Evolutionary conservation across 2,888 invertebrate species (phyloP), one percentile per base, ranked within the genome.

Genomic region (Cyclophora albipunctata): DNA sequence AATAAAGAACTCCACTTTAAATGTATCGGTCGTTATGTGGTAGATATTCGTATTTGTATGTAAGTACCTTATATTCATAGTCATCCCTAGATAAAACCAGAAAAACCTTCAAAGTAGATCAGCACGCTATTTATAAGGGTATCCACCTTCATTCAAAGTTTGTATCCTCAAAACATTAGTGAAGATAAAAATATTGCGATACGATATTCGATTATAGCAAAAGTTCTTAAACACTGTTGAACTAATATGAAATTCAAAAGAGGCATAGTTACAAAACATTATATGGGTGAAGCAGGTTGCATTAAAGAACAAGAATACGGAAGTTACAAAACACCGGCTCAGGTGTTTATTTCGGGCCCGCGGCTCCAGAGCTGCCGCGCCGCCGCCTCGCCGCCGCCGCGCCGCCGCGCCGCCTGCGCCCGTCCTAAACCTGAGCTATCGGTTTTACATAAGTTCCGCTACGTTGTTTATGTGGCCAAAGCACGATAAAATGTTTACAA

Each of bases 371-470:
- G 67, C 58, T 60, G 52, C 50, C 63, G 60, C 60, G 20, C 54
- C 64, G 62, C 63, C 66, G 62, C 50, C 67, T 58, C 60, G 52
- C 50, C 63, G 60, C 54, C 64, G 62, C 37, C 60, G 62, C 50
- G 67, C 58, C 60, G 52, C 50, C 63, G 60, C 60, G 20, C 54
- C 64, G 62, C 63, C 66, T 66, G 64, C 67, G 62, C 66, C 67
- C 64, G 64, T 64, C 67, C 64, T 63, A 66, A 62, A 60, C 65
- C 65, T 64, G 64, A 72, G 63, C 66, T 75, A 78, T 77, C 69
- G 76, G 72, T 78, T 75, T 71, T 68, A 71, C 69, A 76, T 75
- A 71, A 74, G 67, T 76, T 68, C 69, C 66, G 60, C 66, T 68
- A 66, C 64, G 64, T 69, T 63, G 65, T 69, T 68, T 68, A 69